Conservation (phyloP, 1,140 invertebrate genomes). For the Subanguina moxae region DNA sequence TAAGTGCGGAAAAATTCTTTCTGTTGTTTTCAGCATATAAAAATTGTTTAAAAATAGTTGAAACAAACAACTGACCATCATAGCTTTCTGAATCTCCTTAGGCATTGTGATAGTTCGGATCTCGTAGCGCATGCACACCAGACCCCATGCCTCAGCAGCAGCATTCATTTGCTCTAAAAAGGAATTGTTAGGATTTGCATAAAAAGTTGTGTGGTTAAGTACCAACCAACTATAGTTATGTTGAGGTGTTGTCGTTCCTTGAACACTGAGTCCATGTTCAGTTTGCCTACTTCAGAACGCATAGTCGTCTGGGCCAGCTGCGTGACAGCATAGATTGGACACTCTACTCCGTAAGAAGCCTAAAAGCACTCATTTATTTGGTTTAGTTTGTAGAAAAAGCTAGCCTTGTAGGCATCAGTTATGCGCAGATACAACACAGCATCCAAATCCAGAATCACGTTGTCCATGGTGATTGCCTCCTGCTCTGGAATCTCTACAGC, state of each 20-base stretch:
- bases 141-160: conserved; percentile 92
- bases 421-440: conserved; percentile 85
- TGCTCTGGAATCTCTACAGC: conserved; percentile 98
- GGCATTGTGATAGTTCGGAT: conserved; percentile 93
- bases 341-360: conserved; percentile 95
- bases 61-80: conserved; percentile 72
- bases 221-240: conserved; percentile 75
- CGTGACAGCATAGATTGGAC: conserved; percentile 96
- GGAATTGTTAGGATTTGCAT: background rate
- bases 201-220: too few species aligned
- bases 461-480: conserved; percentile 83
- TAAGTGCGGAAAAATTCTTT: conserved; percentile 15
- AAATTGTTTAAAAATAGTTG: background rate
- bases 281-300: conserved; percentile 94
- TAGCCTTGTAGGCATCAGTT: conserved; percentile 80
- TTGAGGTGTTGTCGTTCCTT: conserved; percentile 89
- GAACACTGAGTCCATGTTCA: conserved; percentile 89
- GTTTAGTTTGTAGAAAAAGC: background rate
- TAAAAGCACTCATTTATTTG: conserved; percentile 46
- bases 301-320: conserved; percentile 97
- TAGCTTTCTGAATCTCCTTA: conserved; percentile 87
- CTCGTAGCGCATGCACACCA: conserved; percentile 90
- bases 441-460: conserved; percentile 64
- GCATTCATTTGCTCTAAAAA: conserved; percentile 82
- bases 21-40: too few species aligned